Percentiles rank a stretch among this genome's conserved stretches.
Conservation (phyloP, 1,140 invertebrate genomes). For the Nylanderia fulva region DNA sequence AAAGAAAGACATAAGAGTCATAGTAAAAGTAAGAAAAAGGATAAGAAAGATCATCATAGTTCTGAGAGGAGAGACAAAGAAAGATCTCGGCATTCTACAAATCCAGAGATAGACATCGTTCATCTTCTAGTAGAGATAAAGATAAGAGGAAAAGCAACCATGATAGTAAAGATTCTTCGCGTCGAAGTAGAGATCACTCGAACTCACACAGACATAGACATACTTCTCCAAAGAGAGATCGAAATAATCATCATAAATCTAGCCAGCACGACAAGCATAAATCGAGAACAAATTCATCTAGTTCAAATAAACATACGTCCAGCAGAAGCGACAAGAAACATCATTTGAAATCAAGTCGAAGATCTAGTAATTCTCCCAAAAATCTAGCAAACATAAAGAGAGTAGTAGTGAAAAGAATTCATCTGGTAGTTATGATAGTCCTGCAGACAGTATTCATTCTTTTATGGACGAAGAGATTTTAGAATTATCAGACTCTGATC, state of each 20-base stretch:
- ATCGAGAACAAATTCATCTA: conserved; percentile 71
- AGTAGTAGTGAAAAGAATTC: conserved; percentile 71
- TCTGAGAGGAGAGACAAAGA: conserved; percentile 65
- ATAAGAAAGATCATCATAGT: conserved; percentile 47
- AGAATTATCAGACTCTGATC: conserved; percentile 85
- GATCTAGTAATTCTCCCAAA: conserved; percentile 66
- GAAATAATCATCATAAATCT: conserved; percentile 69
- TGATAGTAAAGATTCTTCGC: conserved; percentile 63
- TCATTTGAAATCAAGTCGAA: conserved; percentile 70
- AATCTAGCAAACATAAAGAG: conserved; percentile 63
- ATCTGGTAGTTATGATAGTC: conserved; percentile 63
- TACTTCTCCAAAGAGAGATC: conserved; percentile 68
- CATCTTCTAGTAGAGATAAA: conserved; percentile 71
- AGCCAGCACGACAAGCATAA: conserved; percentile 72
- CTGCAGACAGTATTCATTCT: conserved; percentile 16
- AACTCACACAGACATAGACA: conserved; percentile 65
- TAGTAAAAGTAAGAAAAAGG: conserved; percentile 64
- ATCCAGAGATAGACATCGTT: conserved; percentile 63
- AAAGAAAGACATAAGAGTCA: conserved; percentile 67
- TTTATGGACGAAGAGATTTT: conserved; percentile 57
- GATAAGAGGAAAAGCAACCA: conserved; percentile 68
- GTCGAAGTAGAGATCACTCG: conserved; percentile 67
- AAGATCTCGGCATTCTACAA: conserved; percentile 66
- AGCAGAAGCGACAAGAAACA: conserved; percentile 70
- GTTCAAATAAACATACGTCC: conserved; percentile 64